Conservation (phyloP, 2,888 invertebrate species). For the Philereme transversata region DNA sequence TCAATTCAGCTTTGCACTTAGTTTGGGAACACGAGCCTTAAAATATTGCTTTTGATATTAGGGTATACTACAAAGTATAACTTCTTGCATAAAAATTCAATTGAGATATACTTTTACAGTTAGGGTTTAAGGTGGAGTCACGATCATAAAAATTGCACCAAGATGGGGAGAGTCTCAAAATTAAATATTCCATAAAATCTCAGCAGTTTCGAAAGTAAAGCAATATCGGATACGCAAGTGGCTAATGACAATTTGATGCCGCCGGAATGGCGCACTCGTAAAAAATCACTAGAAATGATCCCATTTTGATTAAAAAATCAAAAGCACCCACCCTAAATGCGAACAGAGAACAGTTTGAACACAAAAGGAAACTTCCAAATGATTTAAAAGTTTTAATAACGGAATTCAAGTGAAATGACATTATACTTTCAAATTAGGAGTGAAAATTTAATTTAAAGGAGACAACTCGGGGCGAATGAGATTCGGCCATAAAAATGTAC, state of each 20-base stretch:
- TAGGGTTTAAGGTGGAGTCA: conserved; percentile 17
- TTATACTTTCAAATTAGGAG: conserved; percentile 85
- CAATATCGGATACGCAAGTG: conserved; percentile 81
- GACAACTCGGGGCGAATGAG: conserved; percentile 81
- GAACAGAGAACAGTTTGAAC: conserved; percentile 38
- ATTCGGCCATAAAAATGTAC: conserved; percentile 81
- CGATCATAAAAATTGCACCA: conserved; percentile 47
- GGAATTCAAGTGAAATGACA: conserved; percentile 84
- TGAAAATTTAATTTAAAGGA: conserved; percentile 85
- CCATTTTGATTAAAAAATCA: conserved; percentile 84
- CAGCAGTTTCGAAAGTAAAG: conserved; percentile 76
- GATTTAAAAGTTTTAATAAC: conserved; percentile 85
- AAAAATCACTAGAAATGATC: conserved; percentile 83
- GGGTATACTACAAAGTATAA: background rate
- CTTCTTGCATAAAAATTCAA: background rate
- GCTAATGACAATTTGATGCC: conserved; percentile 81
- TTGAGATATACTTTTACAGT: conserved; percentile 5
- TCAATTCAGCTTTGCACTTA: too few relatives aligned
- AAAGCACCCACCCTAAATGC: conserved; percentile 68
- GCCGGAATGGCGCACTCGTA: conserved; percentile 77
- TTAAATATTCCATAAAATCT: conserved; percentile 77
- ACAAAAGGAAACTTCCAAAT: conserved; percentile 76
- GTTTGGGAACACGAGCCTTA: too few relatives aligned
- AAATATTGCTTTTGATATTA: too few relatives aligned
- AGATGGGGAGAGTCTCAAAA: conserved; percentile 59